Evolutionary conservation across 2,113 vertebrate genomes (phyloP), one percentile per base, ranked within the genome.

Genomic region (Trachemys scripta): DNA sequence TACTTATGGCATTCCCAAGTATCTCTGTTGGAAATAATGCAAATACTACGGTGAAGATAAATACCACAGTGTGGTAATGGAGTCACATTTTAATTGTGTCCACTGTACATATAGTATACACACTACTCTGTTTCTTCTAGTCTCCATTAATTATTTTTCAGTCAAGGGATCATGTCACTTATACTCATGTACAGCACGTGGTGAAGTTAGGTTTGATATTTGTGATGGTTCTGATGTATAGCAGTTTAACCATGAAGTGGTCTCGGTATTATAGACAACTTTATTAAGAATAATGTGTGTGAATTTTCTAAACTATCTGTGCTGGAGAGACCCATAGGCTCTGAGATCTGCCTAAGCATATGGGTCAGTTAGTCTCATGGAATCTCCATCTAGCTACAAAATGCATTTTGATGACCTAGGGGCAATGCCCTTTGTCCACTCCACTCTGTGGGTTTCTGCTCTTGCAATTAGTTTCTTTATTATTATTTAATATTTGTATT

Each of bases 271-370:
- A 80, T 42, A 35, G 88, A 76, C 11, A 45, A 59, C 86, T 65
- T 89, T 31, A 29, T 19, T 57, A 69, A 50, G 27, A 8, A 10
- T 45, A 50, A 80, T 8, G 38, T n/a, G 78, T 65, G 62, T 35
- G 57, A 86, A 72, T 89, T 86, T 69, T 80, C 49, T 59, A 25
- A 54, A 29, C 49, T 51, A 78, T 78, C 92, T 80, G 4, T 20
- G 59, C 31, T 65, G 54, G n/a, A 29, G 35, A 42, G 62, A 82
- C 9, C 17, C 9, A 31, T 62, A 3, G 10, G 25, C 13, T 82
- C 88, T 25, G 72, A 54, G 45, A 84, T 11, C 80, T 69, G 25
- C 24, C 42, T 13, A 6, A 6, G 25, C 62, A 47, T 22, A 42
- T 31, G 12, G 25, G 14, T 54, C 59, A 59, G n/a, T 29, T 13